Evolutionary conservation across 1,140 invertebrate genomes (phyloP).

Genomic region (Eciton burchellii): DNA sequence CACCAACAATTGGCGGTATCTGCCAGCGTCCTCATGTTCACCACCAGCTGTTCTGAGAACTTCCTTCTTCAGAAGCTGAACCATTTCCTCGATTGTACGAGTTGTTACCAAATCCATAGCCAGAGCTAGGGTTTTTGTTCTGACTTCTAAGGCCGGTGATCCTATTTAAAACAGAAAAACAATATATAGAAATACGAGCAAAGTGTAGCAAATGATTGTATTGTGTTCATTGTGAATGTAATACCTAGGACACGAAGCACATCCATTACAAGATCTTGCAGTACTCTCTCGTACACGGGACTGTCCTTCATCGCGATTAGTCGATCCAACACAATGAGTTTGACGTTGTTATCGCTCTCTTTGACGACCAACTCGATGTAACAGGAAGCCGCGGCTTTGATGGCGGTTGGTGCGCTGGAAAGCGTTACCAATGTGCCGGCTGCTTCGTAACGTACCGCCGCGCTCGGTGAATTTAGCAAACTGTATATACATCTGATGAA

Average conservation of each 20-base stretch:
- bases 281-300: constrained; percentile 95
- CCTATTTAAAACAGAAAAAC: constrained; percentile 63
- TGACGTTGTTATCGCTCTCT: constrained; percentile 99
- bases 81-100: constrained; percentile 98
- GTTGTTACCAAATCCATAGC: constrained; percentile 97
- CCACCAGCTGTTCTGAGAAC: constrained; percentile 96
- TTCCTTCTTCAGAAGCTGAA: constrained; percentile 97
- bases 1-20: constrained; percentile 98
- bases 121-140: constrained; percentile 94
- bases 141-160: constrained; percentile 97
- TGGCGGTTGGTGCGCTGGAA: constrained; percentile 97
- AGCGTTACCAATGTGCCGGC: constrained; percentile 99
- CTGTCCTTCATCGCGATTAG: constrained; percentile 95
- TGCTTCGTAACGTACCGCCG: constrained; percentile 99
- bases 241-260: constrained; percentile 95
- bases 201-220: not conserved
- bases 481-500: constrained; percentile 99
- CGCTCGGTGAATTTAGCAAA: constrained; percentile 97
- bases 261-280: constrained; percentile 99
- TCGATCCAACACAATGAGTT: constrained; percentile 98
- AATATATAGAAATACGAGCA: not conserved
- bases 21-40: constrained; percentile 97
- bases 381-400: constrained; percentile 98
- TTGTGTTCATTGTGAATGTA: not conserved
- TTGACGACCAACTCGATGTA: constrained; percentile 99